These are phyloP conservation scores for Polymixis lichenea DNA, from an alignment of 2,888 invertebrate genomes.

Conservation along the genomic window DNA sequence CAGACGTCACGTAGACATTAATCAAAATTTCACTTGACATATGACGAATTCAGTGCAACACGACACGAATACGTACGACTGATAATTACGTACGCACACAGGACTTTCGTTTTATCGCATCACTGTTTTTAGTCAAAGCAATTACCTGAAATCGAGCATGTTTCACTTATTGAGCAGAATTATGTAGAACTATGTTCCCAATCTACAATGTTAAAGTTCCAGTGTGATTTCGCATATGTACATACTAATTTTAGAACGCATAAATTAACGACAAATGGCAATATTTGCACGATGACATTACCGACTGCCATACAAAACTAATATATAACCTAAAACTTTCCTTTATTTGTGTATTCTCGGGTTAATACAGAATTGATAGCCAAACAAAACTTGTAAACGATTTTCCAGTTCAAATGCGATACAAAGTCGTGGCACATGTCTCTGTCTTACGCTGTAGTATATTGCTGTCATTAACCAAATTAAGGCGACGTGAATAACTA, in stretches of 20 bases:
- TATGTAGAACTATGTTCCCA: neutral
- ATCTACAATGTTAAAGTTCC: conserved; percentile 12
- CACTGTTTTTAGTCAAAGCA: conserved; percentile 16
- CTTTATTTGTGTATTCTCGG: conserved; percentile 27
- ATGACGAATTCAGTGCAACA: conserved; percentile 61
- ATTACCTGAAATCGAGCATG: conserved; percentile 20
- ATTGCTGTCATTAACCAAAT: conserved; percentile 65
- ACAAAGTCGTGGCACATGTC: conserved; percentile 29
- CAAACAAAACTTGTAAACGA: conserved; percentile 30
- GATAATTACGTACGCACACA: conserved; percentile 34
- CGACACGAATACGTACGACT: conserved; percentile 64
- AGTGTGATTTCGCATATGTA: conserved; percentile 29
- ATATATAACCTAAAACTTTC: conserved; percentile 25
- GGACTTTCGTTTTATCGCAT: conserved; percentile 41
- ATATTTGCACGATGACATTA: conserved; percentile 45
- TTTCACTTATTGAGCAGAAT: conserved; percentile 5
- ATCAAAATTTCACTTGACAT: conserved; percentile 76
- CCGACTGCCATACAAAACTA: conserved; percentile 18
- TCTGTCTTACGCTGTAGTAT: conserved; percentile 30
- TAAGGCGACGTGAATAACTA: conserved; percentile 61
- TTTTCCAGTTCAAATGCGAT: neutral
- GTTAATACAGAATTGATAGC: conserved; percentile 37
- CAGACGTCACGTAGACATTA: conserved; percentile 65
- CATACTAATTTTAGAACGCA: conserved; percentile 33
- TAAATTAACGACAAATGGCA: conserved; percentile 39